These are phyloP conservation scores for Whitmania pigra DNA, from an alignment of 1,140 invertebrate genomes.

Conservation along the genomic window DNA sequence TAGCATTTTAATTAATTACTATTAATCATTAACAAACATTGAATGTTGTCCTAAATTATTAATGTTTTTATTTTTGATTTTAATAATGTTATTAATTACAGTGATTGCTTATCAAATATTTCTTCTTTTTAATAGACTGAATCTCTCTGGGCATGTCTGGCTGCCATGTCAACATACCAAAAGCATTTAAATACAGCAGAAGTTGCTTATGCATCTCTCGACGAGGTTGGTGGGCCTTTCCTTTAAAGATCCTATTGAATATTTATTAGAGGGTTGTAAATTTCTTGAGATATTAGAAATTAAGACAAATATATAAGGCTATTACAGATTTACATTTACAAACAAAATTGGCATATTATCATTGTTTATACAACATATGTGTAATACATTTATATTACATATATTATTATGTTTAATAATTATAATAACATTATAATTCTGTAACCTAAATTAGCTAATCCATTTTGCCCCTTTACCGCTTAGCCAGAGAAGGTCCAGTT, in stretches of 20 bases:
- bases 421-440: neutral
- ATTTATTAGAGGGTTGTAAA: neutral
- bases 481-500: conserved; percentile 77
- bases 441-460: conserved; percentile 12
- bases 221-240: conserved; percentile 48
- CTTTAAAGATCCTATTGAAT: neutral
- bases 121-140: conserved; percentile 50
- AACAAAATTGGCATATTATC: too few relatives aligned
- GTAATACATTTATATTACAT: too few relatives aligned
- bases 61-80: too few relatives aligned
- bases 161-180: conserved; percentile 65
- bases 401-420: neutral
- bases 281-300: neutral
- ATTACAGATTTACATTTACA: too few relatives aligned
- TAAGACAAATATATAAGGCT: neutral
- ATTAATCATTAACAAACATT: too few relatives aligned
- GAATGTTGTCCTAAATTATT: too few relatives aligned
- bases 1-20: too few relatives aligned
- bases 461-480: neutral
- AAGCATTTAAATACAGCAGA: conserved; percentile 71
- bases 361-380: too few relatives aligned
- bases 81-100: conserved; percentile 1
- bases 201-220: conserved; percentile 80
- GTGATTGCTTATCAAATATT: conserved; percentile 12
- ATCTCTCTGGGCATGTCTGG: conserved; percentile 75